A percentile compares a stretch with the other conserved stretches of the same genome.
Conservation (phyloP, 2,888 invertebrate species). For the Synergus gifuensis region DNA sequence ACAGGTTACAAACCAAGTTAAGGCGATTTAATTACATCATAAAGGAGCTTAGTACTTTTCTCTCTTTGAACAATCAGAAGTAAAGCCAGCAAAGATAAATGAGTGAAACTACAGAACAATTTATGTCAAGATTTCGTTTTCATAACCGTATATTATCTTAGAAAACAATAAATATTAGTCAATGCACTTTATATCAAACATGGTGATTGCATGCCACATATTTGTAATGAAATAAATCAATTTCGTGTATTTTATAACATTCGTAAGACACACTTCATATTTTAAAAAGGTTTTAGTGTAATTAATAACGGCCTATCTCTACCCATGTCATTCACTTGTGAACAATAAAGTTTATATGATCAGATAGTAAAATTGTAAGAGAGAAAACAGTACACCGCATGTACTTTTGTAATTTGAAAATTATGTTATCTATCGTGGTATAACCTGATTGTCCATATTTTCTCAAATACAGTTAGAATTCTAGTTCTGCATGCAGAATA, state of each 20-base stretch:
- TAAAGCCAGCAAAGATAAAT: constrained; percentile 11
- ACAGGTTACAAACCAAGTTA: not conserved
- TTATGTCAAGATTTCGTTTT: constrained; percentile 38
- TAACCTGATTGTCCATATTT: constrained; percentile 26
- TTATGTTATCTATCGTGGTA: constrained; percentile 2
- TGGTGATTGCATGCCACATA: not conserved
- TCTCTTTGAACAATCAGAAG: not conserved
- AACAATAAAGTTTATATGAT: not conserved
- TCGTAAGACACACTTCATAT: not conserved
- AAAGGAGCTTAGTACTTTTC: constrained; percentile 14
- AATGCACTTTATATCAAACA: constrained; percentile 13
- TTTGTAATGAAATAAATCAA: not conserved
- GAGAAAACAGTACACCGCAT: constrained; percentile 13
- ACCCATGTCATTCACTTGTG: not conserved
- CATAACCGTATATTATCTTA: constrained; percentile 28
- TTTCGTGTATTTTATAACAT: not conserved
- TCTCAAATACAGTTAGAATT: constrained; percentile 33
- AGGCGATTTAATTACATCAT: constrained; percentile 24
- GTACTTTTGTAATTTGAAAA: constrained; percentile 33
- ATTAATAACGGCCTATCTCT: not conserved
- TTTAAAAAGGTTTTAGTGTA: not conserved
- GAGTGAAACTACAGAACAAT: constrained; percentile 17
- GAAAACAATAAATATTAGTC: constrained; percentile 33
- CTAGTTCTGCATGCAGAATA: constrained; percentile 26
- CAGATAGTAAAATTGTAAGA: not conserved